Base-by-base conservation (phyloP, 2,888 invertebrate genomes). In the Ectropis crepuscularia region DNA sequence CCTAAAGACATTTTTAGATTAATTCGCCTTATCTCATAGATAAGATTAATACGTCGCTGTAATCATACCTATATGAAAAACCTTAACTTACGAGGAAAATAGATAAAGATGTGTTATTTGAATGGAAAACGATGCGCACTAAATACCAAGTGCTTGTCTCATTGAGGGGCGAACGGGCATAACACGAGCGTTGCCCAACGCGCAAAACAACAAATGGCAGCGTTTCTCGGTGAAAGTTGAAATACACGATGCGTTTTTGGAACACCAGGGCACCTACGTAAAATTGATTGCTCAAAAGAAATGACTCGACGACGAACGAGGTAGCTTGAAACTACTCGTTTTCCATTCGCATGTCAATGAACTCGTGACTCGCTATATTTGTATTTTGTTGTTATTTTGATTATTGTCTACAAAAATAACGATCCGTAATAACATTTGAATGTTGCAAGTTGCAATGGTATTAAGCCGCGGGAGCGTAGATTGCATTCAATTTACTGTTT, bases 141-240 rank as follows among this genome's bases (percentile, higher is more conserved):
- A 48, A 51, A 61, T 72, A 63, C 42, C 46, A 48, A 53, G 42
- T 46, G 64, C 55, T 59, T 67, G 55, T 65, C 55, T 59, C 65
- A 53, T 65, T 65, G 65, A 49, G 53, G 48, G 53, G 42, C 57
- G 36, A 58, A 53, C 68, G 54, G 58, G 51, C 67, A 62, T 61
- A 65, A 69, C 65, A 71, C 71, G 65, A 68, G 67, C 65, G 70
- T 74, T 77, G 70, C 70, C 71, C 69, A 71, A 69, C 78, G 74
- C 77, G 74, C 76, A 76, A 82, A 80, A 78, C 75, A 74, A 67
- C 70, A 60, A 64, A 60, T 64, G 48, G 64, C 71, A 69, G 66
- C 73, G 64, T 65, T 72, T 66, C 70, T 63, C 68, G 79, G 82
- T 82, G 81, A 82, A 84, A 84, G 81, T 83, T 79, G 68, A 75